Base-by-base conservation (phyloP, 92 coral and sea anemone genomes). In the Palythoa heliodiscus region DNA sequence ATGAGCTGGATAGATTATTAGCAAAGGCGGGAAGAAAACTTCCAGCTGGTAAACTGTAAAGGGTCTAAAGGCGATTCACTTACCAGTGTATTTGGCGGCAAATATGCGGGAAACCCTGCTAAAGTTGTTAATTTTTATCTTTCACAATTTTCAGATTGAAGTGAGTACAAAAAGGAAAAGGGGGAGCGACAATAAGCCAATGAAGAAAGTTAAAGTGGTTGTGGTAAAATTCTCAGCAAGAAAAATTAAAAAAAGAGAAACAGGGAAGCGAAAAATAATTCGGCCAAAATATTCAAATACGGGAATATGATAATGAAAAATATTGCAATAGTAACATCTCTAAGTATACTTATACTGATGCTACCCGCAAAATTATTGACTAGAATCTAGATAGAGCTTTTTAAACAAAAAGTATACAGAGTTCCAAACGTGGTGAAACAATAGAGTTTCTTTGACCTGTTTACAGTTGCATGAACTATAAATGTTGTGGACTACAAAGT, bases 101-200 rank as follows among this genome's bases (percentile, higher is more conserved):
- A n/a, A n/a, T n/a, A n/a, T n/a, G n/a, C n/a, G n/a, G n/a, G n/a
- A n/a, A n/a, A n/a, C n/a, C n/a, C n/a, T n/a, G n/a, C n/a, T n/a
- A n/a, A n/a, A n/a, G n/a, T n/a, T n/a, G n/a, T n/a, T n/a, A n/a
- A n/a, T n/a, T n/a, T n/a, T n/a, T n/a, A n/a, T n/a, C n/a, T n/a
- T n/a, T n/a, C n/a, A n/a, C n/a, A n/a, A 61, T 61, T 61, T 61
- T 61, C 23, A 17, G 69, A 61, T 61, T 61, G 69, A 61, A 61
- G 69, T 61, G 69, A 61, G 69, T 24, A n/a, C 35, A 17, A 61
- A 61, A 61, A 5, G 69, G 8, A 19, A 61, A 61, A 61, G 19
- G 10, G n/a, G 64, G 19, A 23, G 24, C 24, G 20, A n/a, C 24
- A n/a, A 19, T n/a, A 20, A 61, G 69, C 5, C 23, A 0, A 61